Base-by-base conservation (phyloP, 2,888 invertebrate genomes). In the Cremastobaeus sp. region DNA sequence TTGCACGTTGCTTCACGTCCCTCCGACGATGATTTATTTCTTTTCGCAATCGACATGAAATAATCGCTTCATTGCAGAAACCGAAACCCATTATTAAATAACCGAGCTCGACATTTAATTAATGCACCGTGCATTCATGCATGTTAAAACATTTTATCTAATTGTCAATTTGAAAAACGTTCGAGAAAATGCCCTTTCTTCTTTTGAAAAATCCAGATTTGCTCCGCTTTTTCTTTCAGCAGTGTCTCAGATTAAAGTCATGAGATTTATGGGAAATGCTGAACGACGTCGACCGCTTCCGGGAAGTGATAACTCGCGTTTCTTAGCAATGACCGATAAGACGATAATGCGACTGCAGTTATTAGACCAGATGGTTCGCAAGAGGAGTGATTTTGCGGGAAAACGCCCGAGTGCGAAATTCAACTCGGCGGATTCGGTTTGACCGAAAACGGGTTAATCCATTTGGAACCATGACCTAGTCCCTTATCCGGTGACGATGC, bases 261-360 rank as follows among this genome's bases (percentile, higher is more conserved):
- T 30, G 14, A 32, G 34, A 17, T 30, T 45, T 54, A 14, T n/a
- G 20, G 14, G 17, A 37, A 12, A 11, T 12, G 11, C 25, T 54
- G 55, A 52, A 12, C 28, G 54, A 54, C 60, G 47, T 69, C 60
- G 25, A 14, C 11, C 17, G 25, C 28, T 60, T 69, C 69, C 69
- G 69, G 69, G 69, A 69, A 69, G 47, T 47, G 69, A 69, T 60
- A 60, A 20, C 21, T 18, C 2, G 4, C 14, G 43, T 34, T 68
- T 50, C 37, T 69, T 28, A 21, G 25, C 41, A 66, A 34, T 60
- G 69, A 54, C 69, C 69, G 60, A 60, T 60, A 60, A 69, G 59
- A 41, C 15, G 68, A 52, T 47, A 52, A 47, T 8, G n/a, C 55
- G 4, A 12, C n/a, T 20, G 25, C 20, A 1, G 20, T 20, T 14